A percentile compares a stretch with the other conserved stretches of the same genome.
Evolutionary conservation across 2,888 invertebrate species (phyloP).

Genomic region (Merodon equestris): DNA sequence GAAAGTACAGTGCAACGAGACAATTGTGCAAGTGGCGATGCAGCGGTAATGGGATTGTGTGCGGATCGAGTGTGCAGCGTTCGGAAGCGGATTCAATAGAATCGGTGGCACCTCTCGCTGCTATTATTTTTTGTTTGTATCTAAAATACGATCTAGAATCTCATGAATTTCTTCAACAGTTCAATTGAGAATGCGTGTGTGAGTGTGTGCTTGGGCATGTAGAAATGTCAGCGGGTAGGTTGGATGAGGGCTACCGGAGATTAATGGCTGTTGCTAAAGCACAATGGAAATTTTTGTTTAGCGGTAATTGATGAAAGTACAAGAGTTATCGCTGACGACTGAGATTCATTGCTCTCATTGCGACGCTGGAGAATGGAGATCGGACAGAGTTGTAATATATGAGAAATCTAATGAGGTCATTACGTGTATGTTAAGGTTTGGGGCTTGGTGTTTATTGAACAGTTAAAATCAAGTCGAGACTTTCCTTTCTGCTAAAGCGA

Average conservation of each 20-base stretch:
- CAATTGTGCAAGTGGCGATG: constrained; percentile 58
- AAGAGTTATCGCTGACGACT: constrained; percentile 52
- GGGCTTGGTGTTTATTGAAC: no score
- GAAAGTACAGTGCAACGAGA: no score
- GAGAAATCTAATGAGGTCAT: no score
- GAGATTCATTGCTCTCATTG: constrained; percentile 52
- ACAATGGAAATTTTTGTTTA: constrained; percentile 62
- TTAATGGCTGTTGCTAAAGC: constrained; percentile 62
- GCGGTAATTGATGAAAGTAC: constrained; percentile 63
- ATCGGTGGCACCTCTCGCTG: constrained; percentile 12
- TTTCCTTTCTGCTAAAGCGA: no score
- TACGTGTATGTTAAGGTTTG: no score
- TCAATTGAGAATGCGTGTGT: no score
- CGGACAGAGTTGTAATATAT: no score
- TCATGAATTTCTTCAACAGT: constrained; percentile 61
- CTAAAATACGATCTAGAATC: constrained; percentile 60
- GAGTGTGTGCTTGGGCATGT: constrained; percentile 5
- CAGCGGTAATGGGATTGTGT: constrained; percentile 3
- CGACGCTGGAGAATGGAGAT: neutral
- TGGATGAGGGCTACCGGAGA: constrained; percentile 27
- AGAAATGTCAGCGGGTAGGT: constrained; percentile 39
- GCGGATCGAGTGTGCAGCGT: neutral
- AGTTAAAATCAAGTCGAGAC: no score
- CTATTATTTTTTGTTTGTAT: neutral
- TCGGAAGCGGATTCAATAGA: constrained; percentile 42